Conservation (phyloP, 2,113 vertebrate species). For the Mustela nigripes region DNA sequence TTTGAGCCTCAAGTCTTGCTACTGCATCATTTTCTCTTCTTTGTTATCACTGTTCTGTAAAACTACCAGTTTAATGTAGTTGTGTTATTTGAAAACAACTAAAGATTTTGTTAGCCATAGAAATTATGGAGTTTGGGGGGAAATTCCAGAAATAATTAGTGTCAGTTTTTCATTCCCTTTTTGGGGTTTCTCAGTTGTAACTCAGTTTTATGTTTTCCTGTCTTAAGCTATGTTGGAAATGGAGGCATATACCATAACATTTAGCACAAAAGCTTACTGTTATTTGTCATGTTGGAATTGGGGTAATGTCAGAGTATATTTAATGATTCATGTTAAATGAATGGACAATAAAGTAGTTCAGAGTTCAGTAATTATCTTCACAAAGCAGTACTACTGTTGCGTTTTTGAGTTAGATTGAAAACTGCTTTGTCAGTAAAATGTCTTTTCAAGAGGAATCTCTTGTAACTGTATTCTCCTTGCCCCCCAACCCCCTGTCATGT, state of each 20-base stretch:
- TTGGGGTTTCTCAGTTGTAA: conserved; percentile 20
- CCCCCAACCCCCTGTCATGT: background rate
- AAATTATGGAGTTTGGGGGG: background rate
- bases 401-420: conserved; percentile 69
- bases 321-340: conserved; percentile 78
- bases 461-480: background rate
- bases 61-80: conserved; percentile 36
- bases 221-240: conserved; percentile 51
- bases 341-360: conserved; percentile 71
- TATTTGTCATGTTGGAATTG: conserved; percentile 68
- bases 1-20: conserved; percentile 27
- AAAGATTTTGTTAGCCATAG: conserved; percentile 53
- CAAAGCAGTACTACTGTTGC: conserved; percentile 61
- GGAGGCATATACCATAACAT: conserved; percentile 6
- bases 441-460: conserved; percentile 31
- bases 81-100: conserved; percentile 20
- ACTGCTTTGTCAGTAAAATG: conserved; percentile 63
- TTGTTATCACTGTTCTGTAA: background rate
- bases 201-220: conserved; percentile 26
- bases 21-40: background rate
- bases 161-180: background rate
- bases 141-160: conserved; percentile 1
- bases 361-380: conserved; percentile 75
- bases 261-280: conserved; percentile 69
- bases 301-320: conserved; percentile 57